Conservation (phyloP, 2,113 vertebrate species). For the Puffinus mauretanicus region DNA sequence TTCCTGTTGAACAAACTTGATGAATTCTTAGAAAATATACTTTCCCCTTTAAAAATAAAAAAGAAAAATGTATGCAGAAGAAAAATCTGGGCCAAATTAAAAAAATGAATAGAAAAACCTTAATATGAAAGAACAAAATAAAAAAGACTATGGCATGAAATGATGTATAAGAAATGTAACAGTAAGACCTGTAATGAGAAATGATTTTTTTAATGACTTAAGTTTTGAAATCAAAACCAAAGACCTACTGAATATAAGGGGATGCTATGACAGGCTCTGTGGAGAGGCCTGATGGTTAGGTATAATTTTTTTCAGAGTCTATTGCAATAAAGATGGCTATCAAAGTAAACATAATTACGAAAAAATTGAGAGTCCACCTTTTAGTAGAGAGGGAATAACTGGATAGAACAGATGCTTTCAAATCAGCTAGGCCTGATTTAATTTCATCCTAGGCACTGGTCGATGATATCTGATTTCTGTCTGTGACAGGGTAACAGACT, state of each 20-base stretch:
- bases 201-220: neutral
- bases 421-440: neutral
- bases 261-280: neutral
- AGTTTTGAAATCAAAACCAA: neutral
- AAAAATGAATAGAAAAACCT: neutral
- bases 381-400: neutral
- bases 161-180: neutral
- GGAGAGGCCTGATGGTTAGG: neutral
- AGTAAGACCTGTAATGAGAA: neutral
- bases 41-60: neutral
- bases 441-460: neutral
- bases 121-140: neutral
- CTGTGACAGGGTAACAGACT: neutral
- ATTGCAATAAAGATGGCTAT: neutral
- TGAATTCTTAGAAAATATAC: neutral
- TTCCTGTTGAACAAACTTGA: neutral
- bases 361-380: neutral
- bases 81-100: neutral
- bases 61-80: neutral
- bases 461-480: neutral
- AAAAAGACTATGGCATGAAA: neutral
- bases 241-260: neutral
- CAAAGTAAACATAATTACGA: neutral
- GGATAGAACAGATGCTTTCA: neutral
- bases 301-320: neutral